Evolutionary conservation across 2,888 invertebrate species (phyloP).

Genomic region (Cephus nigrinus): DNA sequence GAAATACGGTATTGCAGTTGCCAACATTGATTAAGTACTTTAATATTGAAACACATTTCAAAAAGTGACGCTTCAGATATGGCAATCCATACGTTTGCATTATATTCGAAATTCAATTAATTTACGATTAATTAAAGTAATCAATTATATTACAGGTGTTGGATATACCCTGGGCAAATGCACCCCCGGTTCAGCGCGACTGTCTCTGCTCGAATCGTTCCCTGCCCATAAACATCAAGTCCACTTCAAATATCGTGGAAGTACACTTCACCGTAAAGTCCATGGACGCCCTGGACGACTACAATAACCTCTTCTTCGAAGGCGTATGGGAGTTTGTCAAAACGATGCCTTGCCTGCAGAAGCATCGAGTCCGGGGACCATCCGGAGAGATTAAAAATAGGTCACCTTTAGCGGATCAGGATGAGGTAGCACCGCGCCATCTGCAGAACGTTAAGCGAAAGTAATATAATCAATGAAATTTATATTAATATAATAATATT

Average conservation of each 20-base stretch:
- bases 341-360: slow-evolving; percentile 77
- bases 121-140: background rate
- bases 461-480: background rate
- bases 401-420: slow-evolving; percentile 67
- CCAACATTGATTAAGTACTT: background rate
- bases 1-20: background rate
- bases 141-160: slow-evolving; percentile 72
- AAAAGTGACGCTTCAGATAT: background rate
- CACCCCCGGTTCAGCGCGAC: slow-evolving; percentile 79
- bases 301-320: slow-evolving; percentile 85
- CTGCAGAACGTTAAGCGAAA: background rate
- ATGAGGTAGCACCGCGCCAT: slow-evolving; percentile 64
- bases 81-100: background rate
- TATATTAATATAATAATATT: slow-evolving; percentile 1
- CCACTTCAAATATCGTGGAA: slow-evolving; percentile 81
- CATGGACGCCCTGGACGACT: slow-evolving; percentile 89
- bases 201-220: slow-evolving; percentile 79
- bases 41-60: background rate
- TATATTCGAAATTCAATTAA: background rate
- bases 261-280: slow-evolving; percentile 83
- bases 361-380: slow-evolving; percentile 78
- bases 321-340: slow-evolving; percentile 85
- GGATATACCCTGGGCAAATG: slow-evolving; percentile 80
- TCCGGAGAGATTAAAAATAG: slow-evolving; percentile 80
- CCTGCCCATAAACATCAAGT: slow-evolving; percentile 81